phyloP scores from a whole-genome alignment of 2,797 vertebrate genomes.

The Urophycis tenuis region DNA sequence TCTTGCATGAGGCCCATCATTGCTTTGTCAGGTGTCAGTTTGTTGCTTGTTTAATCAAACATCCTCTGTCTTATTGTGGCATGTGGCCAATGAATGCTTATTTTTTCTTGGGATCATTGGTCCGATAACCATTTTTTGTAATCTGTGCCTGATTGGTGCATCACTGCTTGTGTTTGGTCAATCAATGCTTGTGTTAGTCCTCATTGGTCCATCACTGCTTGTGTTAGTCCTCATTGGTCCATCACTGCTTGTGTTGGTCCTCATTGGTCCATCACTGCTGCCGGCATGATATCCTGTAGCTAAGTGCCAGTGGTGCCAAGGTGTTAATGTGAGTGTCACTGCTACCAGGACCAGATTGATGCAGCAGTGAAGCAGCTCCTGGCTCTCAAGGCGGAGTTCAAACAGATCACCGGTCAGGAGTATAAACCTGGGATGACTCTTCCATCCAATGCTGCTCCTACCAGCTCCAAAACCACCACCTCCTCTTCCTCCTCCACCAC shows the following conservation, averaged over 20 bases:
- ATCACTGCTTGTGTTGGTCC: neutral
- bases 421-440: conserved; percentile 76
- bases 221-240: neutral
- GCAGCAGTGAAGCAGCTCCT: conserved; percentile 79
- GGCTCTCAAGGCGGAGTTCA: conserved; percentile 79
- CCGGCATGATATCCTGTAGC: neutral
- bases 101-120: neutral
- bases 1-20: no score
- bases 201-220: neutral
- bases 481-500: conserved; percentile 16
- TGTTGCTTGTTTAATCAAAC: neutral
- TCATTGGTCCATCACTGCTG: neutral
- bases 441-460: conserved; percentile 35
- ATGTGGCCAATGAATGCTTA: neutral
- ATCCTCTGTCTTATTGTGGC: neutral
- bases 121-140: no score
- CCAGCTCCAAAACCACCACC: conserved; percentile 20
- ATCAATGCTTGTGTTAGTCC: neutral
- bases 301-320: conserved; percentile 11
- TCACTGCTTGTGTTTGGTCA: neutral
- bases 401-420: conserved; percentile 78
- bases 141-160: neutral
- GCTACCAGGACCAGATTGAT: conserved; percentile 74
- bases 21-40: no score
- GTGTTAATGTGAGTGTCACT: conserved; percentile 41